Conservation (phyloP, 2,797 vertebrate species). For the Acipenser ruthenus region DNA sequence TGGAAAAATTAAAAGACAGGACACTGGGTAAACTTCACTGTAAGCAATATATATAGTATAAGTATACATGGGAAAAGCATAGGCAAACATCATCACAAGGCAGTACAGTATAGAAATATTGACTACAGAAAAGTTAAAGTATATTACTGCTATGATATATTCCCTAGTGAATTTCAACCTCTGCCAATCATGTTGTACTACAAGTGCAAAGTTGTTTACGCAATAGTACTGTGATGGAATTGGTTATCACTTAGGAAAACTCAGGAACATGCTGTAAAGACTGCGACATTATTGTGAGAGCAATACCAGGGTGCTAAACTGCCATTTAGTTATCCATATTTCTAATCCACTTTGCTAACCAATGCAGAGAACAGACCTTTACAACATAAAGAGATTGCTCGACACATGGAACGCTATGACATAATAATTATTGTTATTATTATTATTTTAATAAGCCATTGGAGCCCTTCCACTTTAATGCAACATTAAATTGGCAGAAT, state of each 20-base stretch:
- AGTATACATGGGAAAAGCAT: no score
- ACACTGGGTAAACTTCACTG: neutral
- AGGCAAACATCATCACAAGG: no score
- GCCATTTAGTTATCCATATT: neutral
- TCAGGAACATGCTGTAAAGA: neutral
- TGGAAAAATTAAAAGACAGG: constrained; percentile 15
- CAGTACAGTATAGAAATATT: no score
- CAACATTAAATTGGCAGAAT: no score
- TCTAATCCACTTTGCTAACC: neutral
- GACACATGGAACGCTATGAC: neutral
- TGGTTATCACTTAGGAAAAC: neutral
- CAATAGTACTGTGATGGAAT: neutral
- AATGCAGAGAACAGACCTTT: constrained; percentile 4
- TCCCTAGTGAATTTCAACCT: no score
- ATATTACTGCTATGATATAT: no score
- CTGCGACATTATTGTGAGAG: constrained; percentile 1
- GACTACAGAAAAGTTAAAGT: no score
- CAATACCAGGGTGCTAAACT: no score
- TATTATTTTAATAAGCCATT: no score
- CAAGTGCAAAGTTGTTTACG: neutral
- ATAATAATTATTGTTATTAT: neutral
- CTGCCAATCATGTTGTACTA: neutral
- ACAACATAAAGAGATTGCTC: neutral
- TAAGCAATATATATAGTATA: no score
- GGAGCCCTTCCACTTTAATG: no score